These are phyloP conservation scores for Coregonus sp. DNA, from an alignment of 2,797 vertebrate species.

Conservation along the genomic window DNA sequence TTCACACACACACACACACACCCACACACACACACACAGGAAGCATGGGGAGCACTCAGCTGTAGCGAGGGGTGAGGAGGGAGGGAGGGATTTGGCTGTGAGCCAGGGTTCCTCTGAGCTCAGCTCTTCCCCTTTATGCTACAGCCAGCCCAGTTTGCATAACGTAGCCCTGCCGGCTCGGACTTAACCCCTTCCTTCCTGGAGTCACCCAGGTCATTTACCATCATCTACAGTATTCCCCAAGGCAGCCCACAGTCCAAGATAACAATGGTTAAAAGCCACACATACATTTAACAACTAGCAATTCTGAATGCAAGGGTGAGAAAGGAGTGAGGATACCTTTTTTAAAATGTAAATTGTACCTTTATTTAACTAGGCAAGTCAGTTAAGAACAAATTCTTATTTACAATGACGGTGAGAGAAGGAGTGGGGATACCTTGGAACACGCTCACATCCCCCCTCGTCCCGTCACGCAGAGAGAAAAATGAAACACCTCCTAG, in stretches of 20 bases:
- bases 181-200: slow-evolving; percentile 70
- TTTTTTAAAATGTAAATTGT: no score
- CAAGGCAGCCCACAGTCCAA: slow-evolving; percentile 30
- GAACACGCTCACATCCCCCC: not conserved
- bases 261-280: no score
- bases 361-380: no score
- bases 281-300: slow-evolving; percentile 25
- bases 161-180: slow-evolving; percentile 62
- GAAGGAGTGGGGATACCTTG: no score
- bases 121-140: slow-evolving; percentile 78
- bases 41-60: slow-evolving; percentile 76
- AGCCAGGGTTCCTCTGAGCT: slow-evolving; percentile 77
- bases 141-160: slow-evolving; percentile 75
- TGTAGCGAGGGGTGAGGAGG: slow-evolving; percentile 64
- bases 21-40: slow-evolving; percentile 57
- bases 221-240: slow-evolving; percentile 18
- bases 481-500: not conserved
- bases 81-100: slow-evolving; percentile 55
- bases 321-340: no score
- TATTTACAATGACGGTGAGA: no score
- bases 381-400: no score
- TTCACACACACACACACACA: slow-evolving; percentile 62
- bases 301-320: no score
- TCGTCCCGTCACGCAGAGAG: not conserved
- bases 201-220: slow-evolving; percentile 64